Conservation (phyloP, 2,888 invertebrate species). For the Lottia gigantea region DNA sequence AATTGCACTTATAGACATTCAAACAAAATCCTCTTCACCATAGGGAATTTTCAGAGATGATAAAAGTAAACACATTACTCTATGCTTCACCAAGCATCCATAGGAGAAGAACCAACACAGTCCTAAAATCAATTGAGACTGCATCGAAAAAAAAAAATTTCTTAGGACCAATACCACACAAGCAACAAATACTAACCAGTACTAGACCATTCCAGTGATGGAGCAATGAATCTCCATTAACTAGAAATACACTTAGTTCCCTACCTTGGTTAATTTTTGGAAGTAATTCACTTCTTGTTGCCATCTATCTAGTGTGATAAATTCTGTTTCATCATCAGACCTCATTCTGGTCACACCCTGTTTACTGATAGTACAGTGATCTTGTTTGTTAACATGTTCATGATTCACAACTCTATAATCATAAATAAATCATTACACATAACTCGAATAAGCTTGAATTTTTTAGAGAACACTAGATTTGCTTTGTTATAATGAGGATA, state of each 20-base stretch:
- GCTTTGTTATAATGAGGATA: too few species aligned
- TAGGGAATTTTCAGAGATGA: too few species aligned
- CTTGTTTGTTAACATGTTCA: slow-evolving; percentile 76
- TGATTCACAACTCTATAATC: slow-evolving; percentile 78
- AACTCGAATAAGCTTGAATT: background rate
- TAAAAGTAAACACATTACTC: too few species aligned
- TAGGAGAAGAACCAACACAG: background rate
- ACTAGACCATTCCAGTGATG: too few species aligned
- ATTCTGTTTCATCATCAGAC: slow-evolving; percentile 77
- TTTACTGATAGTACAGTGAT: slow-evolving; percentile 84
- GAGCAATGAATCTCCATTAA: too few species aligned
- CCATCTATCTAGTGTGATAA: slow-evolving; percentile 83
- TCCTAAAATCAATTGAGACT: background rate
- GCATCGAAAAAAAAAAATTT: too few species aligned
- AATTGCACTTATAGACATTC: too few species aligned
- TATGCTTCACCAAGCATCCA: background rate
- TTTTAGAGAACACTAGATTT: too few species aligned
- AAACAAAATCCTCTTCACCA: too few species aligned
- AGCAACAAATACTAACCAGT: too few species aligned
- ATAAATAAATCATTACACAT: background rate
- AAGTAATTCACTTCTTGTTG: slow-evolving; percentile 86
- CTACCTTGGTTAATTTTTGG: slow-evolving; percentile 79
- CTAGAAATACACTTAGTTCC: slow-evolving; percentile 21
- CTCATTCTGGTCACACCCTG: slow-evolving; percentile 82
- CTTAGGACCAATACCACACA: too few species aligned